Evolutionary conservation across 2,113 vertebrate genomes (phyloP), one percentile per base, ranked within the genome.

Genomic region (Neotragus pygmaeus): DNA sequence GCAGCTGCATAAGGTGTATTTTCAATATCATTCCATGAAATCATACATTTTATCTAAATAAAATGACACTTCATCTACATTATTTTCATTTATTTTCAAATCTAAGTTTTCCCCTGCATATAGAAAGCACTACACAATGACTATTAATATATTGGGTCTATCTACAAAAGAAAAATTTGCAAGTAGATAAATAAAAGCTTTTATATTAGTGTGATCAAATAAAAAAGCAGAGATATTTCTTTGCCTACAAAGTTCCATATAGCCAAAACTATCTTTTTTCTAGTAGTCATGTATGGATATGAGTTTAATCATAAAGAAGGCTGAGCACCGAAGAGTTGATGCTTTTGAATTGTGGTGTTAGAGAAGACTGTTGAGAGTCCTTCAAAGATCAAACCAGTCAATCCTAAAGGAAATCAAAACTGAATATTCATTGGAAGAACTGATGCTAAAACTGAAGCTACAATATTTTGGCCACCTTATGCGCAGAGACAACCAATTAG

Each of bases 21-120:
- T 88, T 19, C 4, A 92, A 33, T 57, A 70, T 36, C 11, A 47
- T 21, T 70, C 17, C 15, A 53, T 62, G 19, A 57, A 93, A 43
- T 6, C 21, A 21, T 14, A 58, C 16, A 16, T 89, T 94, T 88
- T 51, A 95, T 43, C 81, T 91, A 64, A 96, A 73, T 23, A 43
- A 90, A 49, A 1, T n/a, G 11, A 57, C 28, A 2, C 1, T 89
- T 86, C 2, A 78, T 86, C 27, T 60, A 70, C 66, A 89, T 83
- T 92, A 43, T 62, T 60, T 86, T 81, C 27, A 73, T 57, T 78
- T 10, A 75, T 55, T 45, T 94, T 87, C 7, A 88, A 33, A 51
- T 58, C 19, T 64, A 75, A 82, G 33, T 84, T 93, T 92, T 70
- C 51, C 7, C 43, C 11, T 92, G 8, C 14, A 90, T 7, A 75